phyloP scores from a whole-genome alignment of 2,113 vertebrate genomes.

The Psilopsiagon aurifrons region DNA sequence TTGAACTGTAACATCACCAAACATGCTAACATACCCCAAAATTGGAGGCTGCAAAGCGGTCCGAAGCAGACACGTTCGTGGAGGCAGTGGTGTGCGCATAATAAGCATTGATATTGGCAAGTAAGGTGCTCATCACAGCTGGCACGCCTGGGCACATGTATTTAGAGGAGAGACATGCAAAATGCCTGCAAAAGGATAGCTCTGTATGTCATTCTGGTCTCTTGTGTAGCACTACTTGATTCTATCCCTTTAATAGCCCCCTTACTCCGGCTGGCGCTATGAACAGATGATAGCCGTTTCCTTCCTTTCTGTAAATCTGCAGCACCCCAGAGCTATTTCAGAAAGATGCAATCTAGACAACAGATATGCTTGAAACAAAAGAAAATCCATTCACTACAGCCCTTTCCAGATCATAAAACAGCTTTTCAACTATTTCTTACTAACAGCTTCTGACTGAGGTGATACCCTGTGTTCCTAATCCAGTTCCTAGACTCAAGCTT shows the following conservation, averaged over 20 bases:
- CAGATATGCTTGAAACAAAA: neutral
- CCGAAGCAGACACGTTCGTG: constrained; percentile 96
- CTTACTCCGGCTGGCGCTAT: neutral
- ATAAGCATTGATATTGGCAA: constrained; percentile 99
- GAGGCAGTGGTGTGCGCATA: constrained; percentile 98
- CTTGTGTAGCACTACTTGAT: neutral
- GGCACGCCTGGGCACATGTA: constrained; percentile 99
- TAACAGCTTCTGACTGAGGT: neutral
- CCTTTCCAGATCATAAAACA: neutral
- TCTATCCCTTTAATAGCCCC: neutral
- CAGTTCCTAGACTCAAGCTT: neutral
- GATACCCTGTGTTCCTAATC: neutral
- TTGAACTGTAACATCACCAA: neutral
- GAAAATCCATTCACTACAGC: neutral
- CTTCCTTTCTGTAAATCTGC: neutral
- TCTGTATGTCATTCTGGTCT: neutral
- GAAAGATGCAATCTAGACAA: neutral
- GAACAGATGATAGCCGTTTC: neutral
- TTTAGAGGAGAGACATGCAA: constrained; percentile 97
- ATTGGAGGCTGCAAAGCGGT: constrained; percentile 96
- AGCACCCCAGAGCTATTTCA: neutral
- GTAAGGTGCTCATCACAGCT: constrained; percentile 97
- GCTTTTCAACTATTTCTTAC: neutral
- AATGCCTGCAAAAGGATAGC: constrained; percentile 83
- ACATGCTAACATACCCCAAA: constrained; percentile 86